Percentiles rank a stretch among this genome's conserved stretches.
These are phyloP conservation scores for Dryobates pubescens DNA, from an alignment of 2,797 vertebrate genomes.

Conservation along the genomic window DNA sequence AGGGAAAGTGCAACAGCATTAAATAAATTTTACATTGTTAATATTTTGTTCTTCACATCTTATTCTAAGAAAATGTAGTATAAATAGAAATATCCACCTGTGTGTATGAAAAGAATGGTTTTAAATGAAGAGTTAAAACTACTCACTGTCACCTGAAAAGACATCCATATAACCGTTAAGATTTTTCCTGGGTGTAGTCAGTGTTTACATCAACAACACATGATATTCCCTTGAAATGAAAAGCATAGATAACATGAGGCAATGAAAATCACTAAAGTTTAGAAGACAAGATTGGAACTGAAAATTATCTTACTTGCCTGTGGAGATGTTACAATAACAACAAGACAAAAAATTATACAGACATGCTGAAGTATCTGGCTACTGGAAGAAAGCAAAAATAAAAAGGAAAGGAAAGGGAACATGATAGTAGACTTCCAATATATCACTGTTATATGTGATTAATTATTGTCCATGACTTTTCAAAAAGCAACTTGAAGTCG, in stretches of 20 bases:
- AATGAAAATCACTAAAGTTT: background rate
- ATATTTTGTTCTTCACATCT: background rate
- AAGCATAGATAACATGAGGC: background rate
- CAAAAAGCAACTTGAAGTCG: background rate
- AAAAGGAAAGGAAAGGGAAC: background rate
- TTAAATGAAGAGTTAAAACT: background rate
- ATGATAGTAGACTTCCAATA: background rate
- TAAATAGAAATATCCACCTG: background rate
- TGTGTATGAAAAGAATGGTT: background rate
- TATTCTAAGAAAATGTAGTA: background rate
- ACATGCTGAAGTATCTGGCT: background rate
- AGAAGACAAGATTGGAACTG: background rate
- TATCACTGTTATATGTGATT: background rate
- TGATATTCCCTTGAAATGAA: background rate
- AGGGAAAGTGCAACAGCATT: background rate
- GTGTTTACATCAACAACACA: background rate
- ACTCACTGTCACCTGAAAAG: background rate
- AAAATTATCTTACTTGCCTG: background rate
- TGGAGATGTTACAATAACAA: background rate
- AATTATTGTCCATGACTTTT: background rate
- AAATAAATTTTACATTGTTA: background rate
- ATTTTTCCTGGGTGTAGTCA: background rate
- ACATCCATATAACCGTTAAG: background rate
- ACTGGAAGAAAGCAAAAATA: background rate
- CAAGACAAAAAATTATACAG: background rate